phyloP scores from a whole-genome alignment of 1,140 invertebrate genomes.

The Sitobion miscanthi region DNA sequence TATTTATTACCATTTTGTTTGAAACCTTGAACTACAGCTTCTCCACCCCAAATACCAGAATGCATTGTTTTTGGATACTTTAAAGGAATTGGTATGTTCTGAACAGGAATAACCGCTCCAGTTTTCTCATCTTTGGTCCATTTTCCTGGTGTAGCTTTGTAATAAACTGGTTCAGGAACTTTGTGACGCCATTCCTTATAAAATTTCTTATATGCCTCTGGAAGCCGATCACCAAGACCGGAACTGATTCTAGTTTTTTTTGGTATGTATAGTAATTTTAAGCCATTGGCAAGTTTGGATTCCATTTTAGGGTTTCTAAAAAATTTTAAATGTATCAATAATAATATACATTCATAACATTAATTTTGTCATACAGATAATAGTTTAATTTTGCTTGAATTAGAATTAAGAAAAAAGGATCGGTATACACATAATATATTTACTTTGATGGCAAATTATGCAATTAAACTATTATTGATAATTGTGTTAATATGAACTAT shows the following conservation, averaged over 20 bases:
- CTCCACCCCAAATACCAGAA: conserved; percentile 93
- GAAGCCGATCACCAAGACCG: conserved; percentile 65
- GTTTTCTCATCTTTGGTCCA: conserved; percentile 77
- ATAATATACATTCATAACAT: background rate
- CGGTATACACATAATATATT: background rate
- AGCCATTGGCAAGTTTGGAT: conserved; percentile 43
- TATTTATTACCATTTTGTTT: conserved; percentile 70
- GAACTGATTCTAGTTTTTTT: conserved; percentile 54
- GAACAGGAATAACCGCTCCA: conserved; percentile 73
- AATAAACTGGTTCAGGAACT: conserved; percentile 83
- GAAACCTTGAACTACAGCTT: conserved; percentile 91
- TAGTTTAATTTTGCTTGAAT: background rate
- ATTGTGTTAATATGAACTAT: background rate
- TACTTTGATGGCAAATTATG: background rate
- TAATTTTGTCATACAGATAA: background rate
- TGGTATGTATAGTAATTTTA: conserved; percentile 49
- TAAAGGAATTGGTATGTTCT: conserved; percentile 81
- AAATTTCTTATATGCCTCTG: conserved; percentile 86
- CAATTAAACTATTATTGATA: background rate
- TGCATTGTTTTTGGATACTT: conserved; percentile 81
- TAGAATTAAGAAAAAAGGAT: background rate
- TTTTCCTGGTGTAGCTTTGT: conserved; percentile 75
- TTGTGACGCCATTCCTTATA: conserved; percentile 82
- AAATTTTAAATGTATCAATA: background rate
- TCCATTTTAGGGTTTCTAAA: conserved; percentile 10